These are phyloP conservation scores for Electrophaes corylata DNA, from an alignment of 2,888 invertebrate genomes.

Conservation along the genomic window DNA sequence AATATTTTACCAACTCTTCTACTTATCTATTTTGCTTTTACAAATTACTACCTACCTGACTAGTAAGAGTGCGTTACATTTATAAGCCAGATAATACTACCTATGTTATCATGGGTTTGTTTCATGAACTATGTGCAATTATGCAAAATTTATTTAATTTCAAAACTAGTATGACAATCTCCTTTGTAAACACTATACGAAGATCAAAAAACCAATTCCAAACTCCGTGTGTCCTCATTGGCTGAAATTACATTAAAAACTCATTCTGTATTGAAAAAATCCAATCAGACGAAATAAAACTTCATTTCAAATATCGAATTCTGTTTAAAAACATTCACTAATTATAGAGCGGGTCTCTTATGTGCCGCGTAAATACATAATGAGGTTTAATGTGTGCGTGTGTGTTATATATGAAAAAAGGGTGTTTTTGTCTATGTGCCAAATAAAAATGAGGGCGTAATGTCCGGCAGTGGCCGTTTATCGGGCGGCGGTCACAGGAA, in stretches of 20 bases:
- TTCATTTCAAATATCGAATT: constrained; percentile 77
- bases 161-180: neutral
- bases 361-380: constrained; percentile 47
- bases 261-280: constrained; percentile 40
- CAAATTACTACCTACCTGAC: too few relatives aligned
- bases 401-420: constrained; percentile 72
- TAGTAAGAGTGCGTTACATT: too few relatives aligned
- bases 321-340: constrained; percentile 79
- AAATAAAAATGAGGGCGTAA: constrained; percentile 84
- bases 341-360: constrained; percentile 68
- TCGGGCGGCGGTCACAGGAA: constrained; percentile 51
- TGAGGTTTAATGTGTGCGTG: constrained; percentile 55
- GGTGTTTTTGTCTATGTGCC: constrained; percentile 83
- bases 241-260: constrained; percentile 36
- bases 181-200: neutral
- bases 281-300: constrained; percentile 63
- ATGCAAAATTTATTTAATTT: too few relatives aligned
- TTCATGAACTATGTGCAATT: too few relatives aligned
- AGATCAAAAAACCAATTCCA: constrained; percentile 17
- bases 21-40: too few relatives aligned
- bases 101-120: too few relatives aligned
- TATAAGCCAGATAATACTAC: too few relatives aligned
- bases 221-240: neutral
- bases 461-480: constrained; percentile 79
- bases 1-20: too few relatives aligned